Percentiles rank a stretch among this genome's conserved stretches.
These are phyloP conservation scores for Elgaria multicarinata DNA, from an alignment of 2,113 vertebrate species.

Conservation along the genomic window DNA sequence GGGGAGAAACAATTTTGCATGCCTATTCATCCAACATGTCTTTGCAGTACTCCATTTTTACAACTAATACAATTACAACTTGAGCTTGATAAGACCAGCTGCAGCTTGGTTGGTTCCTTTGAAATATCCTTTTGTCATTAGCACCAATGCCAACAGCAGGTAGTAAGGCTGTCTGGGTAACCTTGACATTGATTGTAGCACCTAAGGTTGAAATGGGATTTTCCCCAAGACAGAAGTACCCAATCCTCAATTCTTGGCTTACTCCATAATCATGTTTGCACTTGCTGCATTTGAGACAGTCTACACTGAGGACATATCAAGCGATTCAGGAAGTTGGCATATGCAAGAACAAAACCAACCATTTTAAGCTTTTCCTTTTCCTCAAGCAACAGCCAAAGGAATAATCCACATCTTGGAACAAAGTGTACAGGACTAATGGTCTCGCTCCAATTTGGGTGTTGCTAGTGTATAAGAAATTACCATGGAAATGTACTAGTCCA, in stretches of 20 bases:
- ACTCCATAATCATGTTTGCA: fast-evolving
- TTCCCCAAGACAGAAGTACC: not conserved
- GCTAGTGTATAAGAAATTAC: not conserved
- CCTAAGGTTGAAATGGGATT: not conserved
- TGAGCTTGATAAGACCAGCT: no score
- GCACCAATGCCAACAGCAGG: not conserved
- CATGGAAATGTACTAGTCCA: conserved; percentile 13
- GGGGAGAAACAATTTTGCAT: not conserved
- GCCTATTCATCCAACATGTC: not conserved
- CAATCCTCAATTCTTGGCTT: not conserved
- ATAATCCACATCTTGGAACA: not conserved
- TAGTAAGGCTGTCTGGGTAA: no score
- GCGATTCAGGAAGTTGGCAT: fast-evolving
- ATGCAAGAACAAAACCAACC: no score
- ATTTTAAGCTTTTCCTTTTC: not conserved
- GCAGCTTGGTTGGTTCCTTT: not conserved
- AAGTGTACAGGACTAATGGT: fast-evolving
- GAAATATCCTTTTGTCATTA: not conserved
- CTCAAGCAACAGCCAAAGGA: not conserved
- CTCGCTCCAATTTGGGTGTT: fast-evolving
- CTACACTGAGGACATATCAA: fast-evolving
- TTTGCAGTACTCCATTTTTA: not conserved
- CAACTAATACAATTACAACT: not conserved
- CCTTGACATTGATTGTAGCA: no score
- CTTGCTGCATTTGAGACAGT: not conserved